Percentiles rank a stretch among this genome's conserved stretches.
These are phyloP conservation scores for Macropus fuliginosus DNA, from an alignment of 2,797 vertebrate genomes.

Conservation along the genomic window DNA sequence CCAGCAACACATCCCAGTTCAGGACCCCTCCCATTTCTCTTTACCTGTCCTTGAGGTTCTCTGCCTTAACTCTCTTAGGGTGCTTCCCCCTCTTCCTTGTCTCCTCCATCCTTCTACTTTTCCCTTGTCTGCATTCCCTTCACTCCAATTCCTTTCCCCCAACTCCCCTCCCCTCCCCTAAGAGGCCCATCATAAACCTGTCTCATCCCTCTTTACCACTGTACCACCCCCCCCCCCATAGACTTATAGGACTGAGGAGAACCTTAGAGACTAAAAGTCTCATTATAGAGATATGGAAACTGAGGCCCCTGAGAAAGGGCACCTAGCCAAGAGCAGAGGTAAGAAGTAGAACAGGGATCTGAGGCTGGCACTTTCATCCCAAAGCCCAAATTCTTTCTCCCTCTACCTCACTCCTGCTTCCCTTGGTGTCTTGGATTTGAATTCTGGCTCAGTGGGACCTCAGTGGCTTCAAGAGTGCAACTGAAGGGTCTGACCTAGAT, in stretches of 20 bases:
- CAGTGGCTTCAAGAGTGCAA: background rate
- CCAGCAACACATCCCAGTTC: background rate
- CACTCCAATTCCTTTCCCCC: background rate
- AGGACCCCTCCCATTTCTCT: background rate
- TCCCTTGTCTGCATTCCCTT: background rate
- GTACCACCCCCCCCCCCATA: too few relatives aligned
- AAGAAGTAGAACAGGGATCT: background rate
- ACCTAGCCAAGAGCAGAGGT: background rate
- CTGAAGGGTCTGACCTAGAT: background rate
- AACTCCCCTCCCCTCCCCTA: background rate
- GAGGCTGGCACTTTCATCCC: background rate
- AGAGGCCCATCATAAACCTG: background rate
- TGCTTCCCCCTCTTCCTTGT: background rate
- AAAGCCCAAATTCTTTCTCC: background rate
- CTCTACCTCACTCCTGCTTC: too few relatives aligned
- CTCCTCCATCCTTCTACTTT: background rate
- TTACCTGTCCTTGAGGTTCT: background rate
- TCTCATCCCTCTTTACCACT: background rate
- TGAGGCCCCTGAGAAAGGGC: background rate
- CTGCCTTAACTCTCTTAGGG: background rate
- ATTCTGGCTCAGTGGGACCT: background rate
- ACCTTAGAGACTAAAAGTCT: background rate
- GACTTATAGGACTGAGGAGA: background rate
- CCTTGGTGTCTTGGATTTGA: background rate
- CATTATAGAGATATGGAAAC: background rate